Conservation (phyloP, 1,140 invertebrate species). For the Ceratina japonica region DNA sequence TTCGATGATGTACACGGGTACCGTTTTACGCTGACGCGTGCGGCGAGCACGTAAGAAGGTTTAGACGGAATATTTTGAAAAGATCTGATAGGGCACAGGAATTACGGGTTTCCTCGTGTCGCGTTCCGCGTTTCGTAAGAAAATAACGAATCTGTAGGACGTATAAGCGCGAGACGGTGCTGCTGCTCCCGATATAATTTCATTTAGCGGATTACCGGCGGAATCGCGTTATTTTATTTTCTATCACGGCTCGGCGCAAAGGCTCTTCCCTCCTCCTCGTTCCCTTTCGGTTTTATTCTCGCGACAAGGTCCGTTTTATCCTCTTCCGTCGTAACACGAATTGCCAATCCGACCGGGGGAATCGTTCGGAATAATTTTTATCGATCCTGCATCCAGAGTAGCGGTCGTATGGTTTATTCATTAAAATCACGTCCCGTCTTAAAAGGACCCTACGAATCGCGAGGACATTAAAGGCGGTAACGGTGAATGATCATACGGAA, state of each 20-base stretch:
- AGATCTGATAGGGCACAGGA: background rate
- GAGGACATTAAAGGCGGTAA: constrained; percentile 28
- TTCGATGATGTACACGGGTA: background rate
- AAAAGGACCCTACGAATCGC: constrained; percentile 14
- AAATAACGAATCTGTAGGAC: background rate
- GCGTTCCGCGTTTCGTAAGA: background rate
- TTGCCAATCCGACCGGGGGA: background rate
- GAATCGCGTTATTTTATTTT: background rate
- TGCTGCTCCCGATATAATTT: background rate
- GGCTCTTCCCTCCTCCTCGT: background rate
- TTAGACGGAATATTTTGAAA: background rate
- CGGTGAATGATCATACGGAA: constrained; percentile 42
- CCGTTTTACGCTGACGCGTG: background rate
- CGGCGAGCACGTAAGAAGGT: background rate
- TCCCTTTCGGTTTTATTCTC: background rate
- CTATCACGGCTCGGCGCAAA: background rate
- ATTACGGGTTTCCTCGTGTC: background rate
- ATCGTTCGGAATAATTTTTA: constrained; percentile 10
- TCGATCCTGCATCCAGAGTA: constrained; percentile 4
- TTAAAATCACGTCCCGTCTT: constrained; percentile 29
- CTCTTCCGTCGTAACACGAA: background rate
- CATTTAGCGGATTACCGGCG: background rate
- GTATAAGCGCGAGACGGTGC: background rate
- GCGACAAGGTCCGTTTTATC: background rate
- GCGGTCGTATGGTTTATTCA: constrained; percentile 21